Percentiles rank a stretch among this genome's conserved stretches.
These are phyloP conservation scores for Hydrotaea cyrtoneurina DNA, from an alignment of 2,888 invertebrate species.

Conservation along the genomic window DNA sequence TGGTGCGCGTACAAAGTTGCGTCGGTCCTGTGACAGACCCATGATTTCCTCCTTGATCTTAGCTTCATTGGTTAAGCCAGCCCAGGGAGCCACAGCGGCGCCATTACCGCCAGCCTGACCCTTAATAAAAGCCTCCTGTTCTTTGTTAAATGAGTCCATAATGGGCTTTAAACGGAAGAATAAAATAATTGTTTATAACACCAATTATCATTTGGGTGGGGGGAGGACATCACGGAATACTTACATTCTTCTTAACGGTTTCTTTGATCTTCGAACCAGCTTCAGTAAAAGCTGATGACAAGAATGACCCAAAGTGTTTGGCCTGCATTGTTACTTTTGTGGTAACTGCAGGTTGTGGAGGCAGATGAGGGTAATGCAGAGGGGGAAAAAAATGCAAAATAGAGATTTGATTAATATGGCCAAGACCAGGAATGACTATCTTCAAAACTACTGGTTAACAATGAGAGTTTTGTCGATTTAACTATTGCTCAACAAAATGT, in stretches of 20 bases:
- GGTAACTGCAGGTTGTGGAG: conserved; percentile 84
- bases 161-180: conserved; percentile 86
- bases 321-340: conserved; percentile 94
- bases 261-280: conserved; percentile 98
- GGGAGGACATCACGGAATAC: conserved; percentile 81
- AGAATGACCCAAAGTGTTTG: conserved; percentile 94
- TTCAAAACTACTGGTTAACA: neutral
- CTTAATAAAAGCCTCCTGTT: conserved; percentile 97
- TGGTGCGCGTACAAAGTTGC: conserved; percentile 98
- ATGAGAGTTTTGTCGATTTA: conserved; percentile 4
- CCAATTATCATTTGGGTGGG: no score
- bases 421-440: neutral
- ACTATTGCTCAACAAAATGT: neutral
- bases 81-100: conserved; percentile 93
- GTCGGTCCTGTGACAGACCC: conserved; percentile 96
- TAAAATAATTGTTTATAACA: neutral
- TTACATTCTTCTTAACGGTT: conserved; percentile 97
- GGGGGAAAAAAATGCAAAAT: conserved; percentile 25
- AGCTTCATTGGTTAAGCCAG: conserved; percentile 96
- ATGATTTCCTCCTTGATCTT: conserved; percentile 97
- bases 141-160: conserved; percentile 97
- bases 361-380: neutral
- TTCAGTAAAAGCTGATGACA: conserved; percentile 97
- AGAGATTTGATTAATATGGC: neutral
- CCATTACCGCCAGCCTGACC: conserved; percentile 87